These are phyloP conservation scores for Ascaphus truei DNA, from an alignment of 2,113 vertebrate genomes.

Conservation along the genomic window DNA sequence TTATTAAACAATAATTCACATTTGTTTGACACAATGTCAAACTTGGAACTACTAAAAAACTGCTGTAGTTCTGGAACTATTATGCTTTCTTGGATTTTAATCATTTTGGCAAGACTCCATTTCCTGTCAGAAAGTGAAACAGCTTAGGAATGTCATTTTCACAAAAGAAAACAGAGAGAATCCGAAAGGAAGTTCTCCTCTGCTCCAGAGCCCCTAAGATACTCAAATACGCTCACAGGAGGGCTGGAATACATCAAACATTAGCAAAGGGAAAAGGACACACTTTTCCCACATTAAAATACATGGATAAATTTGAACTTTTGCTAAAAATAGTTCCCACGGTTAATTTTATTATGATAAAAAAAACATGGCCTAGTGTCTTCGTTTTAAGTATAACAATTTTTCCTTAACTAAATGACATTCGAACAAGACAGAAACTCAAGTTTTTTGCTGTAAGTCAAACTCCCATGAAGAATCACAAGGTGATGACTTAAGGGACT, in stretches of 20 bases:
- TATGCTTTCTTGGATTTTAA: slow-evolving; percentile 92
- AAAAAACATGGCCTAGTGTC: slow-evolving; percentile 65
- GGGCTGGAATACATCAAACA: slow-evolving; percentile 98
- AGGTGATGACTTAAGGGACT: slow-evolving; percentile 41
- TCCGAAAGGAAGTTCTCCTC: slow-evolving; percentile 97
- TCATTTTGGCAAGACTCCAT: slow-evolving; percentile 91
- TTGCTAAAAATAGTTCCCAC: slow-evolving; percentile 91
- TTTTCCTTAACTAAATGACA: slow-evolving; percentile 55
- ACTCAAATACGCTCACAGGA: slow-evolving; percentile 78
- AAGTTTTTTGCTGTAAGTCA: slow-evolving; percentile 45
- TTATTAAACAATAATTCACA: slow-evolving; percentile 89
- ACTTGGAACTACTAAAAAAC: slow-evolving; percentile 76
- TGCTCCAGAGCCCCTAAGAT: slow-evolving; percentile 84
- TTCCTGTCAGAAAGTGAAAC: slow-evolving; percentile 99
- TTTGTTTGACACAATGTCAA: slow-evolving; percentile 90
- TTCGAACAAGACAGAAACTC: slow-evolving; percentile 50
- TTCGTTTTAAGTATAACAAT: slow-evolving; percentile 67
- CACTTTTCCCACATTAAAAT: slow-evolving; percentile 99
- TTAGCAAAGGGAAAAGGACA: slow-evolving; percentile 93
- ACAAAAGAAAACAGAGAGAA: slow-evolving; percentile 99
- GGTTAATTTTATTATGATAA: slow-evolving; percentile 81
- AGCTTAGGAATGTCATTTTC: slow-evolving; percentile 99
- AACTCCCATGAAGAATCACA: slow-evolving; percentile 43
- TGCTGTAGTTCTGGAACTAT: slow-evolving; percentile 78
- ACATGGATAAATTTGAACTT: slow-evolving; percentile 93